phyloP scores from a whole-genome alignment of 2,797 vertebrate genomes.

The Anabas testudineus region DNA sequence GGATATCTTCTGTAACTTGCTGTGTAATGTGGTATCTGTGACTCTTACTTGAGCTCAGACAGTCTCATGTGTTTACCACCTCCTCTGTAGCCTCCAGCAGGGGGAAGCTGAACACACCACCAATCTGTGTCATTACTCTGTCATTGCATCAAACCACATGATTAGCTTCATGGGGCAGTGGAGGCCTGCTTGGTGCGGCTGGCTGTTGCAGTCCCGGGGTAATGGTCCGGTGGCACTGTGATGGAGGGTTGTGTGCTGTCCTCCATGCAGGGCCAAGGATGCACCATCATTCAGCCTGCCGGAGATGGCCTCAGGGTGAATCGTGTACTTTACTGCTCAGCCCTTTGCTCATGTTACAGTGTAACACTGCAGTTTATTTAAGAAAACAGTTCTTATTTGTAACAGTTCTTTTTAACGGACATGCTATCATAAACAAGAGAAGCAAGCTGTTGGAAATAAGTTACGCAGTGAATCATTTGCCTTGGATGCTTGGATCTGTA shows the following conservation, averaged over 20 bases:
- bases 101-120: conserved; percentile 83
- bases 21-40: conserved; percentile 59
- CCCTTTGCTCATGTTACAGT: conserved; percentile 58
- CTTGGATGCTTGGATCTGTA: conserved; percentile 23
- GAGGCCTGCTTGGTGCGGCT: conserved; percentile 71
- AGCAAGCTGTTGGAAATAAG: conserved; percentile 49
- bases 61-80: conserved; percentile 69
- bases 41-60: conserved; percentile 42
- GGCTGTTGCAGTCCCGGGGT: conserved; percentile 79
- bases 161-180: conserved; percentile 86
- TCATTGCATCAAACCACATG: conserved; percentile 90
- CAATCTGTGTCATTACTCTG: conserved; percentile 86
- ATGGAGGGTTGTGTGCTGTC: conserved; percentile 83
- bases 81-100: conserved; percentile 76
- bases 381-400: conserved; percentile 59
- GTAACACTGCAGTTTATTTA: conserved; percentile 50
- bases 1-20: conserved; percentile 71
- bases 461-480: conserved; percentile 35
- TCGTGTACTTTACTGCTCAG: conserved; percentile 77
- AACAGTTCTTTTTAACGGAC: conserved; percentile 51
- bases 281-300: conserved; percentile 83
- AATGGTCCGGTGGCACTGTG: conserved; percentile 83
- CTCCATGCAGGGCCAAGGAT: conserved; percentile 84
- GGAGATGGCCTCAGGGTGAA: conserved; percentile 80
- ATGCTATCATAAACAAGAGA: conserved; percentile 58